Base-by-base conservation (phyloP, 2,113 vertebrate species). In the Scytalopus superciliaris region DNA sequence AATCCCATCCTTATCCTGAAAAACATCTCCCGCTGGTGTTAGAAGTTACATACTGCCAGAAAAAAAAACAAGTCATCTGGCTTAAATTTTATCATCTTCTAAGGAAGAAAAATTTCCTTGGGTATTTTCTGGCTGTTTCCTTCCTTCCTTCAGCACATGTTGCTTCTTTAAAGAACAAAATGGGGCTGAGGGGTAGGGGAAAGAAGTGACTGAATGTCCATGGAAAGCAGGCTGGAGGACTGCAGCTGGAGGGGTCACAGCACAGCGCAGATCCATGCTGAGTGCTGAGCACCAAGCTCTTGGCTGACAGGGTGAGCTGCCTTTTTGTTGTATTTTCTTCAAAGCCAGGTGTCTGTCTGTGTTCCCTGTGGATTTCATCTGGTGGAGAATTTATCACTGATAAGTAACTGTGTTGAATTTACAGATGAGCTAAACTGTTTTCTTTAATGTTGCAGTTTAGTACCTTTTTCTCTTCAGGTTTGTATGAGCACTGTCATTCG, bases 371-470 rank as follows among this genome's bases (percentile, higher is more conserved):
- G 89, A 44, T 92, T 85, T 85, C 13, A 66, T 86, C 82, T 53
- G n/a, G 60, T 30, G 37, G 53, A 87, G 77, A 91, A 91, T 94
- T 89, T 85, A 94, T 94, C 27, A 6, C 90, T 77, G 91, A 56
- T 87, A 96, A 97, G 96, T 87, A 96, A 92, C 77, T 42, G 72
- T 74, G 63, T 66, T 93, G 91, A 83, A 89, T 96, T 94, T 94
- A 92, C 81, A 94, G 89, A 95, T 52, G 88, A 91, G 60, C 81
- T 89, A 63, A 95, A 84, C 64, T 39, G n/a, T 94, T 94, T 95
- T 55, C 84, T 87, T 93, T 90, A 89, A 96, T 76, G 79, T 76
- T 85, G 33, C 31, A 50, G 50, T 93, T 95, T 89, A 93, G 57
- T 86, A 87, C 59, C 62, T 93, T 89, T 95, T 91, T 22, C 24